These are phyloP conservation scores for Ispidina lecontei DNA, from an alignment of 2,797 vertebrate species.

Conservation along the genomic window DNA sequence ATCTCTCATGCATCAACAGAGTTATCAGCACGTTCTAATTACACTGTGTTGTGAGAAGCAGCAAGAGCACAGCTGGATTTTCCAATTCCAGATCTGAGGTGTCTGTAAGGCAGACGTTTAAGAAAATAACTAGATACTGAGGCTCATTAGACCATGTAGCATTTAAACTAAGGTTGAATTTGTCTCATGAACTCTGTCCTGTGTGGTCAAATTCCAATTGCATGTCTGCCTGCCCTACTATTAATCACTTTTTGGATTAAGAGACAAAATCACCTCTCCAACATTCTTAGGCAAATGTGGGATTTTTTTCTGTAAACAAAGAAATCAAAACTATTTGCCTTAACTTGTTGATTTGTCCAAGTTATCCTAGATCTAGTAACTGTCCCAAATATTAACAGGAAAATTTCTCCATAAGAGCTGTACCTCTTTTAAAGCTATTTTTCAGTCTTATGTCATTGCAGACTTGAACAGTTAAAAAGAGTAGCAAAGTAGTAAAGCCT, in stretches of 20 bases:
- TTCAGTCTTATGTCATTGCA: background rate
- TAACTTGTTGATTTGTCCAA: slow-evolving; percentile 54
- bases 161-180: slow-evolving; percentile 47
- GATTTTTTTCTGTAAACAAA: slow-evolving; percentile 12
- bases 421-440: background rate
- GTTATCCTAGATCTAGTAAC: slow-evolving; percentile 40
- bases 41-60: slow-evolving; percentile 60
- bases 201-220: slow-evolving; percentile 62
- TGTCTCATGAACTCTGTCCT: slow-evolving; percentile 58
- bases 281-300: slow-evolving; percentile 61
- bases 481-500: background rate
- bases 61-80: slow-evolving; percentile 63
- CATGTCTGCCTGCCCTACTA: slow-evolving; percentile 46
- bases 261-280: slow-evolving; percentile 65
- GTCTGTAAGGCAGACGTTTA: slow-evolving; percentile 39
- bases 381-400: slow-evolving; percentile 3
- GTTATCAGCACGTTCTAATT: slow-evolving; percentile 69
- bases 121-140: slow-evolving; percentile 54
- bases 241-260: slow-evolving; percentile 65
- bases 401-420: slow-evolving; percentile 17
- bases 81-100: slow-evolving; percentile 47
- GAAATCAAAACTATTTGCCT: slow-evolving; percentile 57
- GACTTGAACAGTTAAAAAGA: background rate
- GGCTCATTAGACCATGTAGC: slow-evolving; percentile 54
- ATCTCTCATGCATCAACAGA: slow-evolving; percentile 60